Evolutionary conservation across 2,797 vertebrate species (phyloP).

Genomic region (Sparidentex hasta): DNA sequence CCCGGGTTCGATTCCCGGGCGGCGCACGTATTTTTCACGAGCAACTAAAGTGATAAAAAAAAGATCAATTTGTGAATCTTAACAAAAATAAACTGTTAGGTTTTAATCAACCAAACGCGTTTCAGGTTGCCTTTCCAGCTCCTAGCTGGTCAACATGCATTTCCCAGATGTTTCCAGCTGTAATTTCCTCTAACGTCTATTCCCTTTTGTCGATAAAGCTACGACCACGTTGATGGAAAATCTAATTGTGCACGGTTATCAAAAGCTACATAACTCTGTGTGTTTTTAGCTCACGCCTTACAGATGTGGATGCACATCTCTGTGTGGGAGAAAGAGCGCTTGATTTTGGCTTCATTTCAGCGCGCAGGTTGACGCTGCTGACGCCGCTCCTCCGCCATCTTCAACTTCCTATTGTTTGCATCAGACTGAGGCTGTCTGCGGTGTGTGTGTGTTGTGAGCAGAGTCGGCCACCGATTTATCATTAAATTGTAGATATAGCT

Average conservation of each 20-base stretch:
- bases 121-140: accelerated
- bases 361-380: slow-evolving; percentile 79
- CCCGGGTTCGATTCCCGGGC: slow-evolving; percentile 99
- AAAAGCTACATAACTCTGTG: neutral
- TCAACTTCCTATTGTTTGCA: slow-evolving; percentile 87
- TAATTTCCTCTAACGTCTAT: neutral
- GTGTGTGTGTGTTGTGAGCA: slow-evolving; percentile 65
- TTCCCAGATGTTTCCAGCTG: slow-evolving; percentile 13
- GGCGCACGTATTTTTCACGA: slow-evolving; percentile 80
- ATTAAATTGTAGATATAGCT: slow-evolving; percentile 41
- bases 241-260: neutral
- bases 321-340: slow-evolving; percentile 45
- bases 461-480: slow-evolving; percentile 53
- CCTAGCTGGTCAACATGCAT: neutral
- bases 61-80: too few species aligned
- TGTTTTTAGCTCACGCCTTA: neutral
- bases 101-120: too few species aligned
- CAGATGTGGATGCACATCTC: slow-evolving; percentile 33
- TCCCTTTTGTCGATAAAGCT: neutral
- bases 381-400: slow-evolving; percentile 84
- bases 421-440: slow-evolving; percentile 80
- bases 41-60: too few species aligned
- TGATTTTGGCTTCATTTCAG: slow-evolving; percentile 62
- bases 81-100: too few species aligned
- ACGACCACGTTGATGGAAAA: neutral